Percentiles rank a stretch among this genome's conserved stretches.
Conservation (phyloP, 1,140 invertebrate genomes). For the Dolichoris vasculosae region DNA sequence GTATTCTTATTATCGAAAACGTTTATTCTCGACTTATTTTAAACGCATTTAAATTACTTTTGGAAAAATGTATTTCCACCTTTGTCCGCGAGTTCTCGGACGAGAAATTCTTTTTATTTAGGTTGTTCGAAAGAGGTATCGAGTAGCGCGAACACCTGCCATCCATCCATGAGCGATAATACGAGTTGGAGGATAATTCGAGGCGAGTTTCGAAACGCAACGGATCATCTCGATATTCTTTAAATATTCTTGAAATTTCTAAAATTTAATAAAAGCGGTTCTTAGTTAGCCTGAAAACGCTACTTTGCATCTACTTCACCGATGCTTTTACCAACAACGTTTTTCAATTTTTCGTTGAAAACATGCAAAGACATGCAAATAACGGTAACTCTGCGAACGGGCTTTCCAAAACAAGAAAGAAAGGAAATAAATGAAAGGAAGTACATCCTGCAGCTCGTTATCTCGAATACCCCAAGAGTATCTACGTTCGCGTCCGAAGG, state of each 20-base stretch:
- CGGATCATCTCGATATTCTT: no score
- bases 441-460: constrained; percentile 52
- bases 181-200: no score
- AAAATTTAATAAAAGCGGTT: neutral
- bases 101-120: no score
- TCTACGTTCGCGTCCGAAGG: constrained; percentile 25
- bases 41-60: no score
- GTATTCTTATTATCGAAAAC: no score
- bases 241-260: neutral
- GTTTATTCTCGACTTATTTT: no score
- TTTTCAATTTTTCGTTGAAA: constrained; percentile 23
- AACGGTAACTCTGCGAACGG: constrained; percentile 11
- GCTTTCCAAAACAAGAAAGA: neutral
- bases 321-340: neutral
- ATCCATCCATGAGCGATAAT: no score
- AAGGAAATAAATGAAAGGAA: constrained; percentile 21
- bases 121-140: no score
- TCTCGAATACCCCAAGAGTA: constrained; percentile 45
- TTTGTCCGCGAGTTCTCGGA: no score
- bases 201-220: no score
- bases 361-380: constrained; percentile 40
- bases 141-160: no score
- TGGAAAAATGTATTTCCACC: no score
- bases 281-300: neutral
- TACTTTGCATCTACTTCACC: neutral